A percentile compares a stretch with the other conserved stretches of the same genome.
These are phyloP conservation scores for Himalopsyche japonica DNA, from an alignment of 2,888 invertebrate species.

Conservation along the genomic window DNA sequence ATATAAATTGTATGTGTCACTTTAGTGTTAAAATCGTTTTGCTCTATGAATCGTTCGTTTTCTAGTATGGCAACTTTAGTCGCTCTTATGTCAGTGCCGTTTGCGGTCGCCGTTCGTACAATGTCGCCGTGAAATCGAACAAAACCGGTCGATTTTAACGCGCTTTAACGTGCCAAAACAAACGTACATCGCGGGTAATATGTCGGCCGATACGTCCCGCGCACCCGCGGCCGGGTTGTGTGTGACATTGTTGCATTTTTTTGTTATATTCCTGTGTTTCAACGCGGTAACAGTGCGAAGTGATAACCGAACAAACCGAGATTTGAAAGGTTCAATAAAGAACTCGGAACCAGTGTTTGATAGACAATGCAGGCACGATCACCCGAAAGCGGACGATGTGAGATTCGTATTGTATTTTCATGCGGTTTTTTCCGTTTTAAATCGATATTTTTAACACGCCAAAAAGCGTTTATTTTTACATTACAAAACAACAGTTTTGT, in stretches of 20 bases:
- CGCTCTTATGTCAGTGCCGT: background rate
- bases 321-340: background rate
- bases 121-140: background rate
- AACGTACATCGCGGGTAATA: background rate
- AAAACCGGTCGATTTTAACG: background rate
- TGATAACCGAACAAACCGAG: background rate
- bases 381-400: constrained; percentile 9
- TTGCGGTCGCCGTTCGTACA: background rate
- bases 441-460: too few relatives aligned
- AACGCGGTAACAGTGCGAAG: background rate
- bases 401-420: background rate
- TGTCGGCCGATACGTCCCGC: background rate
- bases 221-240: background rate
- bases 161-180: background rate
- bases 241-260: background rate
- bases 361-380: constrained; percentile 9
- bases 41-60: background rate
- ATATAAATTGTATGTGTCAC: too few relatives aligned
- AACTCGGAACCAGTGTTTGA: background rate
- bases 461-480: too few relatives aligned
- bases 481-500: too few relatives aligned
- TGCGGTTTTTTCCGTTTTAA: background rate
- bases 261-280: background rate
- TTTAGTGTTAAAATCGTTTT: background rate
- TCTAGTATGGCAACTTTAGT: background rate